Base-by-base conservation (phyloP, 92 coral and sea anemone genomes). In the Zoanthus solanderi region DNA sequence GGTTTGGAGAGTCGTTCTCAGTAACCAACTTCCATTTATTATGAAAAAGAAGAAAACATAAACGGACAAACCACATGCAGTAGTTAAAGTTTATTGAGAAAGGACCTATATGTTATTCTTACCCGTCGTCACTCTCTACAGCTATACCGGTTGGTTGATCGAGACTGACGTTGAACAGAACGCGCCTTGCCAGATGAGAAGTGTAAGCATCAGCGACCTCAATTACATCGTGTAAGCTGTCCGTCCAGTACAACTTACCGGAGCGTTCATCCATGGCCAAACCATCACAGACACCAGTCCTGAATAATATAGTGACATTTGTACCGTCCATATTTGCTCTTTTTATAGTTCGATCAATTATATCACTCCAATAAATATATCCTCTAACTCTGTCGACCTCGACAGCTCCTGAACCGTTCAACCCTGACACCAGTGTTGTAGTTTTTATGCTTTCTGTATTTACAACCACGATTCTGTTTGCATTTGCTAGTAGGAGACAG, bases 231-330 rank as follows among this genome's bases (percentile, higher is more conserved):
- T 75, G 57, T 18, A 58, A 30, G 60, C 50, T 48, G 45, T 75
- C 79, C 18, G 79, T 75, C 79, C 79, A 75, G 79, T 75, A 75
- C 79, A 75, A 16, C 61, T 42, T 37, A 48, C 79, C 79, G 45
- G 79, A 58, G 79, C 79, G 79, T 13, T 75, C 10, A 72, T 72
- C 76, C 42, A 72, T 14, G 50, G 76, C 76, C 76, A 72, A 72
- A 16, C 76, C 76, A 1, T 72, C 76, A 72, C 76, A 72, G 29
- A 11, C 12, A 18, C 52, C 52, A 14, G 10, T 72, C 28, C 76
- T 72, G 53, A 72, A 72, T 7, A 72, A 48, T 46, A 72, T n/a
- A 15, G 18, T 13, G 47, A 3, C 47, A 5, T 72, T 30, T 4
- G 47, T 31, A 31, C 76, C 76, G 37, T 37, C 42, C 42, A 37